A percentile compares a stretch with the other conserved stretches of the same genome.
These are phyloP conservation scores for Meda fulgida DNA, from an alignment of 2,797 vertebrate genomes.

Conservation along the genomic window DNA sequence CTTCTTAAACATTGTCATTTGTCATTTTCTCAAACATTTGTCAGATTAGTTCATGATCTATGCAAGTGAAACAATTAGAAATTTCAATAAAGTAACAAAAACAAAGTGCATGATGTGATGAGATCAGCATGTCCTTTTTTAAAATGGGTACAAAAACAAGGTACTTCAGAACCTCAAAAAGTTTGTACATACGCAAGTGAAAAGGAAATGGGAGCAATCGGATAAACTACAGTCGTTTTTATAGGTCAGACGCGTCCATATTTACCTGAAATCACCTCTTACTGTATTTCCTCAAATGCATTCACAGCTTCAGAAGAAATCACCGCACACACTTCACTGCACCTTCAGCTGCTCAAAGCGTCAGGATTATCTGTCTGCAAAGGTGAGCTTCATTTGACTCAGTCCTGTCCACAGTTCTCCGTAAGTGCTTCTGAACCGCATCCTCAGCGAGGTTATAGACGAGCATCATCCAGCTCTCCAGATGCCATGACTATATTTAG, in stretches of 20 bases:
- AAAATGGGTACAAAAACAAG: no score
- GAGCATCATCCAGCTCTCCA: constrained; percentile 76
- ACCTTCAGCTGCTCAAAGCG: background rate
- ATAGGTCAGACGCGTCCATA: background rate
- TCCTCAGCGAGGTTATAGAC: constrained; percentile 69
- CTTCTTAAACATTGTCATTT: background rate
- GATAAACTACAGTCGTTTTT: background rate
- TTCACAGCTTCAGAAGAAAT: background rate
- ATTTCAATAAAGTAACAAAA: background rate
- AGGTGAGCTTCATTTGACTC: background rate
- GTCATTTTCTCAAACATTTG: background rate
- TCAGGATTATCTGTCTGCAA: background rate
- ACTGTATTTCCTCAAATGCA: background rate
- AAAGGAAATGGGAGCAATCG: background rate
- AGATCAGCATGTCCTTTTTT: no score
- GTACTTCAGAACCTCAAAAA: background rate
- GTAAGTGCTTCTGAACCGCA: constrained; percentile 53
- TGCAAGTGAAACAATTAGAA: background rate
- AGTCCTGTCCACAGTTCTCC: background rate
- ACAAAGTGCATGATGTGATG: background rate
- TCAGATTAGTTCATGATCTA: background rate
- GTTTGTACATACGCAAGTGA: background rate
- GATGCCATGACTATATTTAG: constrained; percentile 77
- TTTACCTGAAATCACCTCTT: background rate
- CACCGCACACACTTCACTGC: background rate